Conservation (phyloP, 1,140 invertebrate species). For the Bombus pyrosoma region DNA sequence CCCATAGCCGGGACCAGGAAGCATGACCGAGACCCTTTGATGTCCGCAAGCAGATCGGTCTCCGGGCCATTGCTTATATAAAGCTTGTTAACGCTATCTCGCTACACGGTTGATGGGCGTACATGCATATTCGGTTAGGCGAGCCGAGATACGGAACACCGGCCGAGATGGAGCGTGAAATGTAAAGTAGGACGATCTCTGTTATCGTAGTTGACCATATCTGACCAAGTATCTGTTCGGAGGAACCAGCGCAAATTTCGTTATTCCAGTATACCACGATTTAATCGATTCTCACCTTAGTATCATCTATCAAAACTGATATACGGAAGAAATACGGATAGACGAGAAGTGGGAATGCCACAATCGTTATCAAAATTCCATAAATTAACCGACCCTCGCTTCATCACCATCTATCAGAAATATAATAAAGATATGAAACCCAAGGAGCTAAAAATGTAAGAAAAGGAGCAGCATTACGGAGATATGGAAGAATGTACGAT, state of each 20-base stretch:
- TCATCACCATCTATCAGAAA: background rate
- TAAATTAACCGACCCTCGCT: background rate
- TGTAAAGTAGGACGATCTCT: slow-evolving; percentile 26
- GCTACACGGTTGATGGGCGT: slow-evolving; percentile 33
- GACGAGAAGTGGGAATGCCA: background rate
- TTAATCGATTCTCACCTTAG: background rate
- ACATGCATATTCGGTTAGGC: slow-evolving; percentile 45
- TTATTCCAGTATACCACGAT: background rate
- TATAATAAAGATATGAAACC: background rate
- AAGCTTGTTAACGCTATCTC: slow-evolving; percentile 66
- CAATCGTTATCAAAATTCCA: background rate
- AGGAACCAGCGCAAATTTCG: background rate
- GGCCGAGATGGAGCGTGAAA: slow-evolving; percentile 31
- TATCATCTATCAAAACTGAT: too few species aligned
- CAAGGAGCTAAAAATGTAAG: background rate
- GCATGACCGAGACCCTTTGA: slow-evolving; percentile 56
- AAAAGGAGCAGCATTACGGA: background rate
- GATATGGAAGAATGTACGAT: background rate
- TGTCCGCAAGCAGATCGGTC: slow-evolving; percentile 51
- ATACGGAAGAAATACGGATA: background rate
- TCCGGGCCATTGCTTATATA: slow-evolving; percentile 62
- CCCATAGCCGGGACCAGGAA: slow-evolving; percentile 26
- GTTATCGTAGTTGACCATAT: background rate
- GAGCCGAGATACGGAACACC: slow-evolving; percentile 19
- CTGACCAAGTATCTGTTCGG: background rate